Evolutionary conservation across 2,113 vertebrate species (phyloP), one percentile per base, ranked within the genome.

Genomic region (Rhegmatorhina hoffmannsi): DNA sequence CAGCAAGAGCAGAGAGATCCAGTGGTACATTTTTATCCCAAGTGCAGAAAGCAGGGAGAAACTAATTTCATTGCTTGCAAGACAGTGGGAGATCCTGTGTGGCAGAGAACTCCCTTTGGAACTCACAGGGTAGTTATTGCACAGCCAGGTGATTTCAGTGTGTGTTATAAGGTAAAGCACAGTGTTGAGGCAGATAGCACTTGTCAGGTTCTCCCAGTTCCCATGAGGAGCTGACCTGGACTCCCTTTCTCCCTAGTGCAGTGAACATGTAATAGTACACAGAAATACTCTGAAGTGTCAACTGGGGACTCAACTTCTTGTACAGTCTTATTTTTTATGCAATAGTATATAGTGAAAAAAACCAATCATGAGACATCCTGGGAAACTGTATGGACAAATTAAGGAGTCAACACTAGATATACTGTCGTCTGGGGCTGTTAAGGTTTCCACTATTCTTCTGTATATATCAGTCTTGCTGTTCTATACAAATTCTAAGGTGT

Each of bases 1-100:
- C 4, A 97, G 94, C 6, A 97, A 81, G 77, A 97, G 94, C 87
- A 97, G 92, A 20, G 99, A 99, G 96, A 98, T 99, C 50, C 99
- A 99, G 95, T 99, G 99, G 99, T 99, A 98, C 55, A 94, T 99
- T 60, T 99, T 99, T n/a, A 98, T 99, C 29, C 99, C 99, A 1
- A 99, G 98, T 8, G 98, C 99, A 1, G 99, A 99, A 97, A 99
- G 99, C 97, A 97, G 99, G 18, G 99, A 99, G 97, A 98, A 99
- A 82, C 97, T 99, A 70, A 99, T 99, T 89, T 99, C 99, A 0
- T 97, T 99, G 21, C 96, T 99, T 62, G 99, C 99, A 33, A 98
- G 99, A 14, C 99, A 99, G 95, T 99, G 99, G 99, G 99, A 99
- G 97, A 97, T 97, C 23, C 96, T 99, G 36, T 99, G 99, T 81